Conservation (phyloP, 2,888 invertebrate genomes). For the Rhamphomyia laevipes region DNA sequence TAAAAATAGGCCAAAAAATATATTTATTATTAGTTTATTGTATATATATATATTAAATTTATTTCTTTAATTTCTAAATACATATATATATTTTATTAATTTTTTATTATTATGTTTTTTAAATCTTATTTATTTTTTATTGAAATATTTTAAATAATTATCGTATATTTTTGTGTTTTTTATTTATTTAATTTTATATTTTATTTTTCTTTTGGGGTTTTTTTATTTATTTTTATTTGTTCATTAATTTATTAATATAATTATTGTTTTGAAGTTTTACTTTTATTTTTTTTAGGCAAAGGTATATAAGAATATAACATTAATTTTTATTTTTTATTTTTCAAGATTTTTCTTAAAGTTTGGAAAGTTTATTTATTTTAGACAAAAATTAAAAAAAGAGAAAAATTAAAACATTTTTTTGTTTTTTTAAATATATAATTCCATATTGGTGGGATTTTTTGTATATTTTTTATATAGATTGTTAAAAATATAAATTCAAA, state of each 20-base stretch:
- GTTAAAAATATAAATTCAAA: too few relatives aligned
- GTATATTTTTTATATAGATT: too few relatives aligned
- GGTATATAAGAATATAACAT: slow-evolving; percentile 15
- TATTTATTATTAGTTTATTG: slow-evolving; percentile 15
- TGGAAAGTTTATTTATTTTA: too few relatives aligned
- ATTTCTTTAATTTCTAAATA: too few relatives aligned
- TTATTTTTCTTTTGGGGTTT: slow-evolving; percentile 12
- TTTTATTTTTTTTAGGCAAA: slow-evolving; percentile 8
- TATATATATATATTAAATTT: slow-evolving; percentile 1
- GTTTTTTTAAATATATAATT: too few relatives aligned
- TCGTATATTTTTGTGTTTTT: slow-evolving; percentile 16
- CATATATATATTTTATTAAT: too few relatives aligned
- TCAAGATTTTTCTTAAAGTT: neutral
- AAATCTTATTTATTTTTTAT: slow-evolving; percentile 14
- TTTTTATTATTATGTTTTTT: too few relatives aligned
- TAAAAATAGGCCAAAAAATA: slow-evolving; percentile 32
- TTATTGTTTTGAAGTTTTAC: slow-evolving; percentile 14
- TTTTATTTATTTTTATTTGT: slow-evolving; percentile 4
- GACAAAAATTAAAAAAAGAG: too few relatives aligned
- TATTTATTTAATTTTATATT: slow-evolving; percentile 2
- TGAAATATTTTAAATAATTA: slow-evolving; percentile 21
- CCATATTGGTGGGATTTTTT: too few relatives aligned
- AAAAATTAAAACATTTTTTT: too few relatives aligned
- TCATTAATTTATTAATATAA: neutral
- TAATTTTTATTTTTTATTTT: slow-evolving; percentile 1